These are phyloP conservation scores for Thymelicus sylvestris DNA, from an alignment of 2,888 invertebrate species.

Conservation along the genomic window DNA sequence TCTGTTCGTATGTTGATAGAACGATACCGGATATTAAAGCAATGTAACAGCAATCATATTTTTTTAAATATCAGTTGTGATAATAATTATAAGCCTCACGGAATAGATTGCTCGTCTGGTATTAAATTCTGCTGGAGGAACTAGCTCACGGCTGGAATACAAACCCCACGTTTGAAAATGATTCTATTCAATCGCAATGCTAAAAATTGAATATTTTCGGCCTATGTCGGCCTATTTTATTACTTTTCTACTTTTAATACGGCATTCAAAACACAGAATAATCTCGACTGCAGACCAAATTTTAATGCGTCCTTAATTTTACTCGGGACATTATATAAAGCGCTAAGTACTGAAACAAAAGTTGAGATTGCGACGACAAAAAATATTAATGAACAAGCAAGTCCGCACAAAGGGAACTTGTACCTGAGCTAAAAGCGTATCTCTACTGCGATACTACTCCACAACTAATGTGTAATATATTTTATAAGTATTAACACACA, in stretches of 20 bases:
- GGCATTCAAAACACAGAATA: not conserved
- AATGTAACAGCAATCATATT: constrained; percentile 3
- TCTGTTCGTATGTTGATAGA: constrained; percentile 29
- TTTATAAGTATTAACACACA: constrained; percentile 22
- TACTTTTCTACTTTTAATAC: not conserved
- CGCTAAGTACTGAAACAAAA: constrained; percentile 19
- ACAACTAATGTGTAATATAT: constrained; percentile 12
- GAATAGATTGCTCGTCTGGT: not conserved
- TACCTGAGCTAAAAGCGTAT: constrained; percentile 22
- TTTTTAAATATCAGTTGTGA: constrained; percentile 27
- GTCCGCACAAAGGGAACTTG: constrained; percentile 15
- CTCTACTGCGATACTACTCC: constrained; percentile 11
- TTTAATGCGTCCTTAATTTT: constrained; percentile 1
- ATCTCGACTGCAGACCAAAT: not conserved
- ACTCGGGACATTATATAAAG: not conserved
- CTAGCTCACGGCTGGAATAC: constrained; percentile 22
- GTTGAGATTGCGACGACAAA: constrained; percentile 25
- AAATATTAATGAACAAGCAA: constrained; percentile 34
- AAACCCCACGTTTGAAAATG: not conserved
- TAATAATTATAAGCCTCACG: constrained; percentile 15
- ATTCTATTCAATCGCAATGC: too few relatives aligned
- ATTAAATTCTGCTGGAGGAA: constrained; percentile 4
- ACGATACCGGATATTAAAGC: constrained; percentile 31
- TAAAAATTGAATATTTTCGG: too few relatives aligned
- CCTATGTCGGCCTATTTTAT: too few relatives aligned